Percentiles rank a stretch among this genome's conserved stretches.
Conservation (phyloP, 2,797 vertebrate species). For the Pseudocheirus occidentalis region DNA sequence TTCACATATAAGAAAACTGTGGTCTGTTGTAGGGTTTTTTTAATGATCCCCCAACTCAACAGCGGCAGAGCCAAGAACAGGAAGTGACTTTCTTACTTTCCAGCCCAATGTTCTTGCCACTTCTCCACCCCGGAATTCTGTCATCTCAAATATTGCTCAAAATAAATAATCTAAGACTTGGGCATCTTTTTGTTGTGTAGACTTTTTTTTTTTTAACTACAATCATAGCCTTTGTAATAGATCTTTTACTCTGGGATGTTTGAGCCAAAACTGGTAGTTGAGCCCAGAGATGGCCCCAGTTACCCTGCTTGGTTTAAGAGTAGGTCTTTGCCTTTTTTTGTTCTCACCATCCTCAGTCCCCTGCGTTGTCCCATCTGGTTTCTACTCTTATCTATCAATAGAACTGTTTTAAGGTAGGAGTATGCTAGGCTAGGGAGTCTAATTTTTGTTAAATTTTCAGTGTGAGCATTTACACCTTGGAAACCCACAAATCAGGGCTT, state of each 20-base stretch:
- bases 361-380: background rate
- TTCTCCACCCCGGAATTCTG: background rate
- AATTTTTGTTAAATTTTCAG: background rate
- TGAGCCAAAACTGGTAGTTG: background rate
- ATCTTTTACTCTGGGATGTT: background rate
- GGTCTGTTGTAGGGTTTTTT: too few species aligned
- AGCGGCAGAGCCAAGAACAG: background rate
- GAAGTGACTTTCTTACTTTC: background rate
- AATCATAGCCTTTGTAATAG: background rate
- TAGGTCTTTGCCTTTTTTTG: background rate
- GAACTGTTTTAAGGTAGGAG: background rate
- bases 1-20: background rate
- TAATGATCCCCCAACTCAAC: background rate
- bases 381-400: background rate
- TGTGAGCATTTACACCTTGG: background rate
- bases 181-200: background rate
- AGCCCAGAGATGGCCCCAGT: background rate
- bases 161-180: background rate
- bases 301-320: background rate
- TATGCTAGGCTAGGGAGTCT: background rate
- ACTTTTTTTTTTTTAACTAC: background rate
- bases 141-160: background rate
- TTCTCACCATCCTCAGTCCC: background rate
- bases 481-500: background rate
- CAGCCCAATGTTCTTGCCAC: background rate